Evolutionary conservation across 2,888 invertebrate species (phyloP), one percentile per base, ranked within the genome.

Genomic region (Phalangium opilio): DNA sequence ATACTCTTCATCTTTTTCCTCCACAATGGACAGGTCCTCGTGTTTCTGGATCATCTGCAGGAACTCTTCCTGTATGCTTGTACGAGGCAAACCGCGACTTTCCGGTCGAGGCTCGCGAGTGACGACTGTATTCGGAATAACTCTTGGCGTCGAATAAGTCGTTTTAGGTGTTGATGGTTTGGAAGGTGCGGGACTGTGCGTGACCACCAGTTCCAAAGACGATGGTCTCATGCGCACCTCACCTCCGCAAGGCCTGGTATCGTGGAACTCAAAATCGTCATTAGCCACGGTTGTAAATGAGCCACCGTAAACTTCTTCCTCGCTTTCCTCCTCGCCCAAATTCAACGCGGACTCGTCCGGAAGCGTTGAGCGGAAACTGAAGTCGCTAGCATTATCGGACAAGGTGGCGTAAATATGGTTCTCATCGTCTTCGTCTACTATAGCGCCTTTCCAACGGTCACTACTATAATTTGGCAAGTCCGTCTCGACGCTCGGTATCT

Each of bases 281-380:
- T 75, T 76, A 20, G 76, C 76, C 52, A 74, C 74, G 0, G 76
- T 76, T 2, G 76, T 76, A 34, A 75, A 75, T 7, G 75, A 75
- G 52, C 70, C 73, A 47, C 48, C 51, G 38, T 54, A 52, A n/a
- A 54, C 36, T 3, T 51, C 50, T 21, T 48, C 48, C 18, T 45
- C 48, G 32, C 34, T 34, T 12, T 39, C 18, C 18, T 15, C 21
- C 32, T 21, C 18, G 27, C 43, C 32, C 8, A 34, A 18, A 21
- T 36, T 36, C 17, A 15, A 35, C 18, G 20, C 35, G 20, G 35
- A 35, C 35, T 48, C 43, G 42, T 48, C 45, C n/a, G 49, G 49
- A 19, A 50, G 39, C 20, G 44, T 48, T 7, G 50, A 50, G 18
- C 44, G 47, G 12, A 43, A 47, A 20, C 49, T 49, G 38, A 49